A percentile compares a stretch with the other conserved stretches of the same genome.
Evolutionary conservation across 2,113 vertebrate genomes (phyloP).

Genomic region (Cryptomyrus ogoouensis): DNA sequence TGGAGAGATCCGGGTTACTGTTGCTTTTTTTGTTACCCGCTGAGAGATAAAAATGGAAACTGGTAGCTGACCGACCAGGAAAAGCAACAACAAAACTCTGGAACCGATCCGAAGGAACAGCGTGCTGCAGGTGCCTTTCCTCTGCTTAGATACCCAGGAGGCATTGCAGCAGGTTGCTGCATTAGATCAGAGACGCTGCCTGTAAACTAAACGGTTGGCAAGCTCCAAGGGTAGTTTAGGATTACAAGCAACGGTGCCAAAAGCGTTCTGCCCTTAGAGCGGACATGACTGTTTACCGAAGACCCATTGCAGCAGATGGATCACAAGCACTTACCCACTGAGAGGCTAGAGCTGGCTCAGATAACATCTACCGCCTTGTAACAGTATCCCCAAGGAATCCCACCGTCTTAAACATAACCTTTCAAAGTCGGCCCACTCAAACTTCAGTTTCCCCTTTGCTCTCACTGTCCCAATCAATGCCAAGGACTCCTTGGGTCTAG

Average conservation of each 20-base stretch:
- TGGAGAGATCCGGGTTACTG: not conserved
- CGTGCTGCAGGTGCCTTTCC: not conserved
- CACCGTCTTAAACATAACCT: constrained; percentile 8
- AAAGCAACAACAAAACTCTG: not conserved
- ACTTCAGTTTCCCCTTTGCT: not conserved
- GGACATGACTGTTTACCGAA: not conserved
- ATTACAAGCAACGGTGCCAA: not conserved
- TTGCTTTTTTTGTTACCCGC: not conserved
- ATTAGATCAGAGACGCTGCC: constrained; percentile 4
- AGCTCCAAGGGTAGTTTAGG: not conserved
- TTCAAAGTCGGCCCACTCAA: not conserved
- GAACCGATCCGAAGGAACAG: not conserved
- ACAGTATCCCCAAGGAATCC: not conserved
- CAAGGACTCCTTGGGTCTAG: not conserved
- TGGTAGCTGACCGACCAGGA: not conserved
- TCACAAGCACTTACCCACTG: not conserved
- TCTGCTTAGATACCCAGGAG: not conserved
- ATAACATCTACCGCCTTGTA: not conserved
- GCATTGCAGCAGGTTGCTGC: not conserved
- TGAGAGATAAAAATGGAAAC: not conserved
- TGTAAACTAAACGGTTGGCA: constrained; percentile 14
- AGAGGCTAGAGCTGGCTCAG: not conserved
- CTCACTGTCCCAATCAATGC: not conserved
- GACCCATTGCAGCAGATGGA: not conserved
- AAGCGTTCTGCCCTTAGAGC: not conserved